These are phyloP conservation scores for Syrrhaptes paradoxus DNA, from an alignment of 2,113 vertebrate genomes.

Conservation along the genomic window DNA sequence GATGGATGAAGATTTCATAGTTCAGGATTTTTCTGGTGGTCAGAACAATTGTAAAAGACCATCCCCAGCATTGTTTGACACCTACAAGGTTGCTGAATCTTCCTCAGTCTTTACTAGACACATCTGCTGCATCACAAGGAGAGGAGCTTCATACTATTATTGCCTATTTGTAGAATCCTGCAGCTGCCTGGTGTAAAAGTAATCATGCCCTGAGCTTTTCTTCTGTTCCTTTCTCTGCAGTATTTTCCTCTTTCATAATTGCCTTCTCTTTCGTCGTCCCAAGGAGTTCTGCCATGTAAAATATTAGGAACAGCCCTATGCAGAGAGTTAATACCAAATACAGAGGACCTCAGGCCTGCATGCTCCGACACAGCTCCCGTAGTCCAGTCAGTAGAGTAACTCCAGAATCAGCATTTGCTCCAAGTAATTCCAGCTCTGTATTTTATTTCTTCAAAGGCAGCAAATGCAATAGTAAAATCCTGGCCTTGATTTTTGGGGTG, in stretches of 20 bases:
- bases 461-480: neutral
- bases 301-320: neutral
- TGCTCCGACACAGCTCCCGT: neutral
- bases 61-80: neutral
- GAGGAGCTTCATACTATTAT: neutral
- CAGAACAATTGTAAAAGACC: neutral
- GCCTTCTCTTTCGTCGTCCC: neutral
- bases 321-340: neutral
- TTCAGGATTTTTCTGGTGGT: too few relatives aligned
- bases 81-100: neutral
- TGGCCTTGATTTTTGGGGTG: neutral
- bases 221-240: neutral
- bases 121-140: neutral
- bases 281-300: neutral
- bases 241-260: neutral
- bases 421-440: neutral
- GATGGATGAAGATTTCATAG: neutral
- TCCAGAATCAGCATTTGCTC: neutral
- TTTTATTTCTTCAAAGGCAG: neutral
- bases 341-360: neutral
- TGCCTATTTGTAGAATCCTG: neutral
- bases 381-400: neutral
- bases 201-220: neutral
- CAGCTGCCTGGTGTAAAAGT: neutral
- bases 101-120: neutral